phyloP scores from a whole-genome alignment of 2,888 invertebrate species.

The Spilarctia lutea region DNA sequence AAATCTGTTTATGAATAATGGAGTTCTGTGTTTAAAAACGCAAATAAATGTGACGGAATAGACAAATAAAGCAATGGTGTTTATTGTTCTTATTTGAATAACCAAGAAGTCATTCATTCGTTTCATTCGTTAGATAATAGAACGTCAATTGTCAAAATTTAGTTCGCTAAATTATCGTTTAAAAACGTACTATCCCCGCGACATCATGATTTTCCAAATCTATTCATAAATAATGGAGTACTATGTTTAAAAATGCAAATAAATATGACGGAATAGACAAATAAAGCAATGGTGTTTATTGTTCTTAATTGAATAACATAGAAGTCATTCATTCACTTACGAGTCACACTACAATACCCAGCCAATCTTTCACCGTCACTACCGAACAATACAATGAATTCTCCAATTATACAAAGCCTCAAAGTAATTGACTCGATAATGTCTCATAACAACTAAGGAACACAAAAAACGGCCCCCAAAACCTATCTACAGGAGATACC shows the following conservation, averaged over 20 bases:
- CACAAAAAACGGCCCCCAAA: conserved; percentile 46
- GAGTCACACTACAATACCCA: not conserved
- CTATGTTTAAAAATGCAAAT: too few species aligned
- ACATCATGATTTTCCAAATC: not conserved
- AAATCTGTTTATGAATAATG: too few species aligned
- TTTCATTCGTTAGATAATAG: not conserved
- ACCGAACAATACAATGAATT: not conserved
- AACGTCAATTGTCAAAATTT: not conserved
- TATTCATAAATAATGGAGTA: not conserved
- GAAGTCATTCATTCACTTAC: not conserved
- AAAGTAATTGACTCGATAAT: conserved; percentile 9
- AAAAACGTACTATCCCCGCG: not conserved
- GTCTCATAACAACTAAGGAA: conserved; percentile 11
- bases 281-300: not conserved
- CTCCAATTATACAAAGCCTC: conserved; percentile 5
- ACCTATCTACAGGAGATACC: conserved; percentile 52
- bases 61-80: not conserved
- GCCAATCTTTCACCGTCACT: not conserved
- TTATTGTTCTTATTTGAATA: not conserved
- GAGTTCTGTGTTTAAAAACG: too few species aligned
- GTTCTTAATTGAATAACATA: not conserved
- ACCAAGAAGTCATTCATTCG: not conserved
- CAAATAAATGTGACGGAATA: not conserved
- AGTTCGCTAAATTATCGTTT: not conserved
- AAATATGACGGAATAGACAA: not conserved